Evolutionary conservation across 2,888 invertebrate species (phyloP), one percentile per base, ranked within the genome.

Genomic region (Pseudococcus longispinus): DNA sequence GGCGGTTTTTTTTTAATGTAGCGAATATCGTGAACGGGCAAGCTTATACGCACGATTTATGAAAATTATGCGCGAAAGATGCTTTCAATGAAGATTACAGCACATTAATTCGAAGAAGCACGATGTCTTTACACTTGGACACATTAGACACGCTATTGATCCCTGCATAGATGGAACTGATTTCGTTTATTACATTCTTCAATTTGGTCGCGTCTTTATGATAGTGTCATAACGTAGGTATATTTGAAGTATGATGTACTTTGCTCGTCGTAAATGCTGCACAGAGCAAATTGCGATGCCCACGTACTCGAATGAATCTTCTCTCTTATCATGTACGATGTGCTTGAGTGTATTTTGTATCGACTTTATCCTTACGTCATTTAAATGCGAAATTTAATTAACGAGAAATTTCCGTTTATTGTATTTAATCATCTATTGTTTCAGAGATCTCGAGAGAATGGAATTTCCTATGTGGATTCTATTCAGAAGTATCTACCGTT

Each of bases 1-100:
- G 20, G 77, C 29, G 32, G 26, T 80, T 20, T 37, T 37, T 60
- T 60, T 18, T 46, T 80, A 80, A 42, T 20, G 42, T 80, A 42
- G 42, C n/a, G 37, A 74, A 18, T 18, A 74, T 37, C 1, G 37
- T n/a, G 74, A 11, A n/a, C 37, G 29, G 15, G 23, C 42, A 29
- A 80, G 77, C 77, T 80, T 80, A 80, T 80, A 80, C 77, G 77
- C 77, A 80, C 77, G 77, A 80, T 80, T 77, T 80, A 80, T 42
- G 77, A 80, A 80, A 80, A 80, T 80, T 80, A 80, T 80, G 77
- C 74, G 74, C 77, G 77, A 80, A 80, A 29, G 70, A 70, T 70
- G 70, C 13, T 70, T 70, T 70, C 29, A 18, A 15, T 9, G 42
- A 80, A 80, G 77, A 80, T 80, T 80, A 80, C 42, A 60, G 60